These are phyloP conservation scores for Herpetotheres cachinnans DNA, from an alignment of 2,113 vertebrate genomes.

Conservation along the genomic window DNA sequence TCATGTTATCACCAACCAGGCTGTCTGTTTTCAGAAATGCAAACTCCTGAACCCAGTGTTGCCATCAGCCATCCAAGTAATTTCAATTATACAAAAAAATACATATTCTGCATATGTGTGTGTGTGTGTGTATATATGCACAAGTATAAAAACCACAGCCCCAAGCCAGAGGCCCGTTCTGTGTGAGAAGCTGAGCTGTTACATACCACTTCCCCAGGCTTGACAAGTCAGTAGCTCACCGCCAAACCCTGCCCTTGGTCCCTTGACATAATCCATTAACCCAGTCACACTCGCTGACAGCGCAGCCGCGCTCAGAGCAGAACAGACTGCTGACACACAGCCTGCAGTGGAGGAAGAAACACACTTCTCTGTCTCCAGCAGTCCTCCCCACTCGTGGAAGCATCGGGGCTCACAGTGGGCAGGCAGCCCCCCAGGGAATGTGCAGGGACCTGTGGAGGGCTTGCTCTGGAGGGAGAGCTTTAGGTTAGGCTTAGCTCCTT, in stretches of 20 bases:
- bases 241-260: constrained; percentile 20
- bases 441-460: neutral
- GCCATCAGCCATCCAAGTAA: neutral
- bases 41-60: neutral
- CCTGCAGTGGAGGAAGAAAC: neutral
- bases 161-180: constrained; percentile 23
- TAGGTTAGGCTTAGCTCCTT: neutral
- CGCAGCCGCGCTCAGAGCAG: neutral
- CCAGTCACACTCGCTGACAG: constrained; percentile 14
- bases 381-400: neutral
- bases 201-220: constrained; percentile 49
- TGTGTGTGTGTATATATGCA: neutral
- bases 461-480: neutral
- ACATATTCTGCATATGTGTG: neutral
- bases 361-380: neutral
- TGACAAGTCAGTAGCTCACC: constrained; percentile 34
- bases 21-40: neutral
- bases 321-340: neutral
- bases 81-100: neutral
- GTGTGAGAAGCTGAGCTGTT: constrained; percentile 42
- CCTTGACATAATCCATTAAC: constrained; percentile 46
- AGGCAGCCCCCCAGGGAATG: neutral
- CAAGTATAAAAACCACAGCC: constrained; percentile 22
- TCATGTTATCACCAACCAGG: neutral
- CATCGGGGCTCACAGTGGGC: accelerated